Conservation (phyloP, 2,113 vertebrate genomes). For the Camelus dromedarius region DNA sequence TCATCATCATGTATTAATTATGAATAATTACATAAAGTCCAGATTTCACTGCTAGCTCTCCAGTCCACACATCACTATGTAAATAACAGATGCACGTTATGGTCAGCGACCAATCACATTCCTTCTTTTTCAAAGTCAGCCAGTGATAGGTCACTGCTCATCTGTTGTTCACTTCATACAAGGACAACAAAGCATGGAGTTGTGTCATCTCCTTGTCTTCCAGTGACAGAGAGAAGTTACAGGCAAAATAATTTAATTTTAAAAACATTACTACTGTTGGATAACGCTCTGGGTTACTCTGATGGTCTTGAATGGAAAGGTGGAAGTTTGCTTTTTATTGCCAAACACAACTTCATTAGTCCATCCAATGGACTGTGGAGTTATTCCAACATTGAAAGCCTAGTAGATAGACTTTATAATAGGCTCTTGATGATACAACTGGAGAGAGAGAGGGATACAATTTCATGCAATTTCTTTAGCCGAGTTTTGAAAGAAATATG, state of each 20-base stretch:
- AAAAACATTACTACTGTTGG: background rate
- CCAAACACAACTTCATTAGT: slow-evolving; percentile 13
- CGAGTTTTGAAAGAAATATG: slow-evolving; percentile 48
- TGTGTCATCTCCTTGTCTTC: background rate
- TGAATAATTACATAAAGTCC: background rate
- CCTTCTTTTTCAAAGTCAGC: slow-evolving; percentile 34
- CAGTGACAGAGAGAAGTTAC: background rate
- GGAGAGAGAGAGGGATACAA: background rate
- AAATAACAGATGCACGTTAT: background rate
- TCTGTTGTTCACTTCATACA: background rate
- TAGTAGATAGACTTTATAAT: background rate
- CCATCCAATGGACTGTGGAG: background rate
- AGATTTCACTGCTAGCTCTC: background rate
- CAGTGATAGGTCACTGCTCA: background rate
- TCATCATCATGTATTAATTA: slow-evolving; percentile 5
- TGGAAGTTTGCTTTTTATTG: slow-evolving; percentile 4
- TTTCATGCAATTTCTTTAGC: slow-evolving; percentile 24
- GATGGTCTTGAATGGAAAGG: slow-evolving; percentile 23
- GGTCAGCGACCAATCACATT: background rate
- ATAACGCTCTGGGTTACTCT: background rate
- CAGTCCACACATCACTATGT: background rate
- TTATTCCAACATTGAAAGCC: slow-evolving; percentile 40
- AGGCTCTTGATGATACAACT: background rate
- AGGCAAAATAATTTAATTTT: slow-evolving; percentile 21
- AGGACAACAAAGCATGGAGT: background rate